Percentiles rank a stretch among this genome's conserved stretches.
phyloP scores from a whole-genome alignment of 2,113 vertebrate genomes.

The Gorsachius goisagi region DNA sequence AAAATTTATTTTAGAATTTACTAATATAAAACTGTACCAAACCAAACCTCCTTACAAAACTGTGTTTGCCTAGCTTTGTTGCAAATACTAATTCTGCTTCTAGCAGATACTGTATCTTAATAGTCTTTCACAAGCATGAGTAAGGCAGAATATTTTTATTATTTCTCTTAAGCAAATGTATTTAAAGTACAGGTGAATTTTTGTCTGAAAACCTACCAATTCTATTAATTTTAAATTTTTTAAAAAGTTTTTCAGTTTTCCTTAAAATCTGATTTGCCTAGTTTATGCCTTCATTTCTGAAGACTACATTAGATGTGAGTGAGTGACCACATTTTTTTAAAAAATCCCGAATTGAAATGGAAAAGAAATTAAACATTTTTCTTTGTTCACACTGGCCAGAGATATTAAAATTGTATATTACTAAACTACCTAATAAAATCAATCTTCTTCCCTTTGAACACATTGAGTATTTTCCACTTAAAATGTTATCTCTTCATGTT shows the following conservation, averaged over 20 bases:
- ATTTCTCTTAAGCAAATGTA: neutral
- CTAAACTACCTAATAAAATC: neutral
- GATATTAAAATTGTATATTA: neutral
- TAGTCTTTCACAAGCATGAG: neutral
- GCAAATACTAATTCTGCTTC: neutral
- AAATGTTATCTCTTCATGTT: neutral
- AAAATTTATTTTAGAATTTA: neutral
- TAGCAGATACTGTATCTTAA: neutral
- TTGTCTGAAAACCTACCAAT: neutral
- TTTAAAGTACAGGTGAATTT: neutral
- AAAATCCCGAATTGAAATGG: neutral
- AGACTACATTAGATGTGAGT: neutral
- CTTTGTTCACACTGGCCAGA: neutral
- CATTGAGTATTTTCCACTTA: neutral
- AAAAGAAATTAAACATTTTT: neutral
- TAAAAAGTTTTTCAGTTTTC: neutral
- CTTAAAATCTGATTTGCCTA: neutral
- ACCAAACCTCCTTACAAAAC: neutral
- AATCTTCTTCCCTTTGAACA: neutral
- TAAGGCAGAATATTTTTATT: neutral
- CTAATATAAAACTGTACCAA: neutral
- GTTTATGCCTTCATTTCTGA: neutral
- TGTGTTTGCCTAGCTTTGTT: neutral
- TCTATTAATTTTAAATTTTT: neutral
- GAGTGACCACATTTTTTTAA: neutral